Evolutionary conservation across 2,888 invertebrate genomes (phyloP).

Genomic region (Cenopis cana): DNA sequence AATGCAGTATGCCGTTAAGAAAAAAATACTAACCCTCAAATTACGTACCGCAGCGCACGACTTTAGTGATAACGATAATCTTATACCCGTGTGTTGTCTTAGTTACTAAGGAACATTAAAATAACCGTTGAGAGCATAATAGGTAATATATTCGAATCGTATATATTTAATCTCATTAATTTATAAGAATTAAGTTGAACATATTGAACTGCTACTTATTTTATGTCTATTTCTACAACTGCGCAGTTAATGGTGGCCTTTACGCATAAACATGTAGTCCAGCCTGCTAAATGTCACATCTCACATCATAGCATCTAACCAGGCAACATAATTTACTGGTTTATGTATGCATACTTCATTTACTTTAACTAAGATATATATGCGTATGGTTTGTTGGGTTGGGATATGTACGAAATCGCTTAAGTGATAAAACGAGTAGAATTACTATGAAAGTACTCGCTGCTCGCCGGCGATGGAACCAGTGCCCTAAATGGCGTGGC

Average conservation of each 20-base stretch:
- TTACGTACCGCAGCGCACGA: not conserved
- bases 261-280: slow-evolving; percentile 12
- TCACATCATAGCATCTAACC: slow-evolving; percentile 21
- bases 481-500: not conserved
- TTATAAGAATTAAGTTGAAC: not conserved
- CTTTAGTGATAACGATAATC: not conserved
- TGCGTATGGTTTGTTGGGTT: too few relatives aligned
- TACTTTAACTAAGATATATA: not conserved
- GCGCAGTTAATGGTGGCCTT: slow-evolving; percentile 15
- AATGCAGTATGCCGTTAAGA: not conserved
- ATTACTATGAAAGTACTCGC: too few relatives aligned
- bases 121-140: not conserved
- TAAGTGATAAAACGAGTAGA: too few relatives aligned
- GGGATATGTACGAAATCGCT: too few relatives aligned
- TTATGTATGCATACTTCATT: not conserved
- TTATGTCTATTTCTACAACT: not conserved
- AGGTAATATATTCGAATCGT: not conserved
- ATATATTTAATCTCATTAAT: not conserved
- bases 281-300: slow-evolving; percentile 24
- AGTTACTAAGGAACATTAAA: not conserved
- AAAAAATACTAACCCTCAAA: not conserved
- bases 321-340: slow-evolving; percentile 8
- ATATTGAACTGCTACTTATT: slow-evolving; percentile 2
- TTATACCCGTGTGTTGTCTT: not conserved
- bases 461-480: too few relatives aligned